Evolutionary conservation across 2,797 vertebrate genomes (phyloP).

Genomic region (Calcarius lapponicus): DNA sequence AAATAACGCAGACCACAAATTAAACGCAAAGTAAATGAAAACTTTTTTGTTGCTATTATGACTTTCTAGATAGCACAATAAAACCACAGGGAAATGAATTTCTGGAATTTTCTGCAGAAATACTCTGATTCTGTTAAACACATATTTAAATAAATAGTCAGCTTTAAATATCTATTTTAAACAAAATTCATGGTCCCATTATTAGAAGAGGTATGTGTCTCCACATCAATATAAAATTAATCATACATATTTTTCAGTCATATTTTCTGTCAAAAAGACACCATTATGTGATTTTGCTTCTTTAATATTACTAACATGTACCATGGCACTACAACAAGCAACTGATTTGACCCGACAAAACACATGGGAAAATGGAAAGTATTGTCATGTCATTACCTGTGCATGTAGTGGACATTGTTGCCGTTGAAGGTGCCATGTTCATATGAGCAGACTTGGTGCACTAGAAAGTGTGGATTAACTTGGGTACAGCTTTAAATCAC

Average conservation of each 20-base stretch:
- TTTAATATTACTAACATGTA: not conserved
- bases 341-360: not conserved
- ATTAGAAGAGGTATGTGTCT: not conserved
- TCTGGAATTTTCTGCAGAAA: not conserved
- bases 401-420: not conserved
- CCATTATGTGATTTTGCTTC: not conserved
- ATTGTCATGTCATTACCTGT: not conserved
- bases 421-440: not conserved
- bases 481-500: not conserved
- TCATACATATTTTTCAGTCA: not conserved
- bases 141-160: not conserved
- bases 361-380: not conserved
- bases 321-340: not conserved
- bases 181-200: not conserved
- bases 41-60: not conserved
- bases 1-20: conserved; percentile 17
- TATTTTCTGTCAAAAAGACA: not conserved
- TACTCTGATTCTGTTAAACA: not conserved
- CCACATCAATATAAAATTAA: not conserved
- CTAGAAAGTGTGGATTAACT: not conserved
- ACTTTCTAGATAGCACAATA: conserved; percentile 19
- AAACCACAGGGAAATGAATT: conserved; percentile 22
- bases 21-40: conserved; percentile 24
- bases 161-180: not conserved
- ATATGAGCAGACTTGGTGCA: not conserved